phyloP scores from a whole-genome alignment of 1,140 invertebrate species.

The Oscheius sp. region DNA sequence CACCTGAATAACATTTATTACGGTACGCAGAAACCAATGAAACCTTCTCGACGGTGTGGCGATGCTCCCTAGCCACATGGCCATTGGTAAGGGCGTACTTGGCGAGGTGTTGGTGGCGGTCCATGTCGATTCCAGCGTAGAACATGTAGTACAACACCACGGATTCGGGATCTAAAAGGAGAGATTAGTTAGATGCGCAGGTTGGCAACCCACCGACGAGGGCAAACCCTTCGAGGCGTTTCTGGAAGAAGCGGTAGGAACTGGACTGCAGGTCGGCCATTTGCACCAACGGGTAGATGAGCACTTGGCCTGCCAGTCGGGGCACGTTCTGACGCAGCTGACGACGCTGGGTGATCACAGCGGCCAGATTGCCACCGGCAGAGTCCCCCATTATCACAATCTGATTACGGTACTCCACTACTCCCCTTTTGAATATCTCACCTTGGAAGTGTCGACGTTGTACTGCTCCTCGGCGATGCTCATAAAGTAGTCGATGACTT shows the following conservation, averaged over 20 bases:
- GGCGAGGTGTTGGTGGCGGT: conserved; percentile 11
- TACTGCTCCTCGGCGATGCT: neutral
- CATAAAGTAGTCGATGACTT: conserved; percentile 24
- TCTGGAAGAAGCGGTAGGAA: conserved; percentile 37
- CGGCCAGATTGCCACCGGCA: conserved; percentile 40
- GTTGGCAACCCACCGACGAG: conserved; percentile 29
- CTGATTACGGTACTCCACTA: conserved; percentile 4
- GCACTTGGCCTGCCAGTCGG: conserved; percentile 24
- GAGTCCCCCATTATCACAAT: conserved; percentile 44
- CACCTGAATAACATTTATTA: neutral
- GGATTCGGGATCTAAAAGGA: conserved; percentile 33
- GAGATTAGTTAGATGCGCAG: neutral
- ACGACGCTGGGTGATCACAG: conserved; percentile 36
- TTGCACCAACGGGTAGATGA: conserved; percentile 42
- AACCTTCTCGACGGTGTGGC: conserved; percentile 26
- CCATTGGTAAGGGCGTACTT: conserved; percentile 16
- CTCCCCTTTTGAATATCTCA: neutral
- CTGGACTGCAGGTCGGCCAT: conserved; percentile 36
- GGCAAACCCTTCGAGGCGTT: conserved; percentile 28
- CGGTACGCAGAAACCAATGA: neutral
- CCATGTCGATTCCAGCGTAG: conserved; percentile 38
- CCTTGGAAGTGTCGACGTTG: conserved; percentile 9
- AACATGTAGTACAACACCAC: conserved; percentile 41
- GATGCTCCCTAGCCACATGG: conserved; percentile 9
- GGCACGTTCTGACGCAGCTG: neutral